Conservation (phyloP, 2,113 vertebrate species). For the Stomatorhinus ivindoensis region DNA sequence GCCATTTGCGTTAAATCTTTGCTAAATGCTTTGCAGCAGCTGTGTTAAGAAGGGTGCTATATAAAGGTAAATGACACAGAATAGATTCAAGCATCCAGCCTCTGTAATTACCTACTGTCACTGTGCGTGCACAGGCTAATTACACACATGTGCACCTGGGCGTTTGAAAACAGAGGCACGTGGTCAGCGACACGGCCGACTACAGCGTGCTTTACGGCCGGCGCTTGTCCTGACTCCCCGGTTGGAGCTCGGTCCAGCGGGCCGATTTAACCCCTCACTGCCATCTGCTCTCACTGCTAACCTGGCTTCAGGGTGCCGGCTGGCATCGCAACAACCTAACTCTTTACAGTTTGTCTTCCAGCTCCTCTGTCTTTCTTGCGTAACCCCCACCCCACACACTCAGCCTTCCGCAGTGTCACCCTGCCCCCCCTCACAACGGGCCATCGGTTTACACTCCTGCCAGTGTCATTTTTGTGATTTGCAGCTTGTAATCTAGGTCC, state of each 20-base stretch:
- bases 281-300: neutral
- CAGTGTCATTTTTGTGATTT: conserved; percentile 91
- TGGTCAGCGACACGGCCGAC: neutral
- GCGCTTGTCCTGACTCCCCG: neutral
- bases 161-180: neutral
- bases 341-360: neutral
- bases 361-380: neutral
- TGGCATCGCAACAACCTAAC: neutral
- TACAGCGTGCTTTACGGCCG: neutral
- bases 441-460: conserved; percentile 63
- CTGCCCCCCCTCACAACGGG: conserved; percentile 12
- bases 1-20: neutral
- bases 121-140: neutral
- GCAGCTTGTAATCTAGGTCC: conserved; percentile 85
- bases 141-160: neutral
- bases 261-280: neutral
- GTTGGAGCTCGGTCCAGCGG: neutral
- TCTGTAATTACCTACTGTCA: neutral
- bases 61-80: neutral
- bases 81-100: neutral
- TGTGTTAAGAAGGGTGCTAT: neutral
- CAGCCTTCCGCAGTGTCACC: neutral
- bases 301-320: neutral
- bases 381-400: neutral
- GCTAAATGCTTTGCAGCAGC: neutral